Percentiles rank a stretch among this genome's conserved stretches.
These are phyloP conservation scores for Rousettus leschenaultii DNA, from an alignment of 2,113 vertebrate species.

Conservation along the genomic window DNA sequence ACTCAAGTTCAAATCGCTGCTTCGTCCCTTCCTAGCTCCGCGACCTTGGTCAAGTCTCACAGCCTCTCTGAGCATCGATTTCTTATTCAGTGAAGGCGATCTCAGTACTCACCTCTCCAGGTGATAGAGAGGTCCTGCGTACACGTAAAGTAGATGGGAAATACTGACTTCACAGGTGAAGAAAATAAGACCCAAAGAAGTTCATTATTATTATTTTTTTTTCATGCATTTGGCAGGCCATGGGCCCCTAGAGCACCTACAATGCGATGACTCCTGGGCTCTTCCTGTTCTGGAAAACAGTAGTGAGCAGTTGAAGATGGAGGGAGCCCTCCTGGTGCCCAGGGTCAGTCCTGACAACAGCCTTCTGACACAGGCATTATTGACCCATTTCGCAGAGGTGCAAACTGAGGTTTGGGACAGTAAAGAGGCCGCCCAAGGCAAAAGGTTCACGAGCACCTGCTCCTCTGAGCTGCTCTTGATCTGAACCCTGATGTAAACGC, in stretches of 20 bases:
- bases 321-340: fast-evolving
- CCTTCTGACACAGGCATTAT: fast-evolving
- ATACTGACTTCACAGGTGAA: neutral
- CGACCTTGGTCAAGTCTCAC: neutral
- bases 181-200: neutral
- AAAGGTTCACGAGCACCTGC: no score
- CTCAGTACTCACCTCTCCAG: neutral
- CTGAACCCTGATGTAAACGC: neutral
- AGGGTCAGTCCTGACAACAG: neutral
- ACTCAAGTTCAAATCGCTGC: neutral
- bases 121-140: neutral
- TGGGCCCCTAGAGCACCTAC: neutral
- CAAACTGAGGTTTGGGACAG: neutral
- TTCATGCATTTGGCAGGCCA: neutral
- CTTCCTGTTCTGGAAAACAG: neutral
- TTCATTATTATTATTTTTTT: fast-evolving
- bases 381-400: neutral
- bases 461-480: neutral
- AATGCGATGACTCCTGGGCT: fast-evolving
- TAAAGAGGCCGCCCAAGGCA: neutral
- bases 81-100: neutral
- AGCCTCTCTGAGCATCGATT: neutral
- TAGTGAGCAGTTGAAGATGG: fast-evolving
- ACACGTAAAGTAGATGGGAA: fast-evolving
- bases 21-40: neutral